These are phyloP conservation scores for Anabacerthia variegaticeps DNA, from an alignment of 2,797 vertebrate species.

Conservation along the genomic window DNA sequence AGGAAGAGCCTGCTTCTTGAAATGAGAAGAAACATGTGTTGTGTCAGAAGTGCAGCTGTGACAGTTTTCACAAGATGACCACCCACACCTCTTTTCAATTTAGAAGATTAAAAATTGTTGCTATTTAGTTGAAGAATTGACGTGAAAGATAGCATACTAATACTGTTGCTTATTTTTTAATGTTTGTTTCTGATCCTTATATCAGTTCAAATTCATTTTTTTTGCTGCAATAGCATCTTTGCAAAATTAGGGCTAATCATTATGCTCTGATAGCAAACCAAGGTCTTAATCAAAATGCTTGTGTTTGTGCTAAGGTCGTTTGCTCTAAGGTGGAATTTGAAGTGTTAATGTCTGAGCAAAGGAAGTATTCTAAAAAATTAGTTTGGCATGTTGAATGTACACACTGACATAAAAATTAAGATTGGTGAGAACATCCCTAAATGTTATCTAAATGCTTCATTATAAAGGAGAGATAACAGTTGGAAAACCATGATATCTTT, in stretches of 20 bases:
- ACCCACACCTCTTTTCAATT: background rate
- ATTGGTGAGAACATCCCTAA: background rate
- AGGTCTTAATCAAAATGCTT: background rate
- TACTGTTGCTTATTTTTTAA: background rate
- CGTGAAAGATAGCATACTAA: background rate
- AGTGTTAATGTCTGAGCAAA: background rate
- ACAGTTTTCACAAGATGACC: background rate
- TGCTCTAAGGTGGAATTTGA: background rate
- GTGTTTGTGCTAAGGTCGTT: background rate
- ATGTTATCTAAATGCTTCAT: background rate
- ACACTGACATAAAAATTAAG: background rate
- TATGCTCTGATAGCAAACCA: background rate
- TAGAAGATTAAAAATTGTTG: background rate
- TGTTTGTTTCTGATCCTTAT: background rate
- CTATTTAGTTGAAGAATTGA: background rate
- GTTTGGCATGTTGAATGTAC: background rate
- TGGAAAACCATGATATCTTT: background rate
- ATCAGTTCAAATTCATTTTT: background rate
- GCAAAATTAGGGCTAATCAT: background rate
- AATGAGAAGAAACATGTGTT: rapidly evolving
- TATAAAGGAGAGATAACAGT: background rate
- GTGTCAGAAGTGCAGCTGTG: background rate
- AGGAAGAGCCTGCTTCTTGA: background rate
- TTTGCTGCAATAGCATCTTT: background rate
- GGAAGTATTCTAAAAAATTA: background rate